Evolutionary conservation across 2,797 vertebrate species (phyloP).

Genomic region (Phrynocephalus vlangalii): DNA sequence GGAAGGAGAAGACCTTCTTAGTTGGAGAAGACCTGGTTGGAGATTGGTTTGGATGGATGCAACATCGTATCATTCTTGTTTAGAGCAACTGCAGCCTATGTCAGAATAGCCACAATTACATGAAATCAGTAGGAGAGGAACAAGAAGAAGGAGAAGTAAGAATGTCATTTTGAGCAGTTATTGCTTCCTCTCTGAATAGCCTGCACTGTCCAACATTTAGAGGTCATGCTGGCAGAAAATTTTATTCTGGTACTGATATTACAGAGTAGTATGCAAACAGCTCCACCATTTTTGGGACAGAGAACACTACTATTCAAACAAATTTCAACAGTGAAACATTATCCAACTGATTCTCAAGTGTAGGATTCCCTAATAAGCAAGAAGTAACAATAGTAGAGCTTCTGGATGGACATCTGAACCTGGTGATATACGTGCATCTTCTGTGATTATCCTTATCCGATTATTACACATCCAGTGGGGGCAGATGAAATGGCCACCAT

Average conservation of each 20-base stretch:
- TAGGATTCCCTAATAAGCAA: background rate
- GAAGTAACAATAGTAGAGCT: too few relatives aligned
- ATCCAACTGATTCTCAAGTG: background rate
- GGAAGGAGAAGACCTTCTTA: too few relatives aligned
- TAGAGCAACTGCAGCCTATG: too few relatives aligned
- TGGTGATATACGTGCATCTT: too few relatives aligned
- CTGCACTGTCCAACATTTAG: background rate
- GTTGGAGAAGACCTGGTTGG: too few relatives aligned
- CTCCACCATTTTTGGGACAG: background rate
- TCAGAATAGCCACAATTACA: too few relatives aligned
- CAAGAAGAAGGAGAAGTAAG: too few relatives aligned
- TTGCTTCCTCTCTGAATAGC: background rate
- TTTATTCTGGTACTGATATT: background rate
- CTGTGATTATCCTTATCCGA: background rate
- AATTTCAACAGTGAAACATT: background rate
- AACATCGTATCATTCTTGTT: too few relatives aligned
- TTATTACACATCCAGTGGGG: too few relatives aligned
- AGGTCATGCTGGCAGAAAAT: background rate
- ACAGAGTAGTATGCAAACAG: background rate
- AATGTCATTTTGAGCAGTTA: background rate
- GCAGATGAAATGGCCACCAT: background rate
- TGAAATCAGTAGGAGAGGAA: too few relatives aligned
- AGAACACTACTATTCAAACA: background rate
- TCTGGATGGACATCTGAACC: too few relatives aligned
- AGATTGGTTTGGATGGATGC: too few relatives aligned